Evolutionary conservation across 2,888 invertebrate genomes (phyloP).

Genomic region (Hirtodrosophila trivittata): DNA sequence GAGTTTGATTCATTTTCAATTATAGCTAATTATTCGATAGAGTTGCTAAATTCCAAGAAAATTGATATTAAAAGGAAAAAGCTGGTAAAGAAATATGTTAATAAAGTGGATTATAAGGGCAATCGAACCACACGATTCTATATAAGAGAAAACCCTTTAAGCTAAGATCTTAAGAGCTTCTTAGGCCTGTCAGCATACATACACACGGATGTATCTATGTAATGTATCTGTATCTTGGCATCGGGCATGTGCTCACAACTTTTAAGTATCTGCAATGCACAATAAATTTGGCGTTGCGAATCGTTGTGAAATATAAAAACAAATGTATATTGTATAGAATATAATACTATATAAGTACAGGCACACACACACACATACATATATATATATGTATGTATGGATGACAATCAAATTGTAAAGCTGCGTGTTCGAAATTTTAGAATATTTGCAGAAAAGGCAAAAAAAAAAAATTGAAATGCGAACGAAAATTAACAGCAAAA

Average conservation of each 20-base stretch:
- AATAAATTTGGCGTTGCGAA: conserved; percentile 53
- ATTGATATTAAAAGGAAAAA: no score
- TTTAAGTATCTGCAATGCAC: conserved; percentile 41
- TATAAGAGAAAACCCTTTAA: no score
- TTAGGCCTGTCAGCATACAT: no score
- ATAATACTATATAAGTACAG: not conserved
- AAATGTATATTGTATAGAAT: conserved; percentile 1
- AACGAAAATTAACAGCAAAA: conserved; percentile 50
- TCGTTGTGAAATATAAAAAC: conserved; percentile 24
- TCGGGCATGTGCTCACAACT: no score
- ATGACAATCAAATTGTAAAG: conserved; percentile 57
- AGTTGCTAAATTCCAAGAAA: no score
- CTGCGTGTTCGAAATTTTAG: conserved; percentile 53
- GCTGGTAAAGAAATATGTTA: no score
- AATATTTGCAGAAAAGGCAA: conserved; percentile 36
- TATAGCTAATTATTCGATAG: no score
- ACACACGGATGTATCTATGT: not conserved
- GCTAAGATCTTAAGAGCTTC: no score
- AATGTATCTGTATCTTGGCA: no score
- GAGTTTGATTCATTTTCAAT: no score
- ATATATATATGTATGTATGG: conserved; percentile 6
- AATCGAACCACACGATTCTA: no score
- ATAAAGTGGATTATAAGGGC: no score
- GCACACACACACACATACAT: not conserved
- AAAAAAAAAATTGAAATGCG: conserved; percentile 30